phyloP scores from a whole-genome alignment of 2,113 vertebrate genomes.

The Callipepla squamata region DNA sequence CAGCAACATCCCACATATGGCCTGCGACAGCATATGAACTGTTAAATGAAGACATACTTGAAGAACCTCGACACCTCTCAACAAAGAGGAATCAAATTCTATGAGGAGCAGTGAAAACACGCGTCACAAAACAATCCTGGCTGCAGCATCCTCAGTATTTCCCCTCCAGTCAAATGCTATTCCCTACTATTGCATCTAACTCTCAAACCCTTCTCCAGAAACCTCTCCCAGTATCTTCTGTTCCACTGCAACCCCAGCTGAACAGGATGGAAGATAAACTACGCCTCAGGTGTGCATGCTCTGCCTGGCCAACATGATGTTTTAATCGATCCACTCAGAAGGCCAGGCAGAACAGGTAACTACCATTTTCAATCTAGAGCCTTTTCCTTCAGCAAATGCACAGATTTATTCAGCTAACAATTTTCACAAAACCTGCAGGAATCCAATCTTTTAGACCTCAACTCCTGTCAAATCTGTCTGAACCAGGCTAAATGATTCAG shows the following conservation, averaged over 20 bases:
- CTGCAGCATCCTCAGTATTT: background rate
- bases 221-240: background rate
- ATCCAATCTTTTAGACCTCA: slow-evolving; percentile 5
- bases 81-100: background rate
- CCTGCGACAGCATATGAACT: background rate
- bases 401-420: background rate
- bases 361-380: background rate
- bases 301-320: background rate
- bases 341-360: background rate
- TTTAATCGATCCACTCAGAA: background rate
- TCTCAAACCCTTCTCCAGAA: background rate
- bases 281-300: background rate
- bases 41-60: background rate
- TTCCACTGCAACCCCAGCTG: background rate
- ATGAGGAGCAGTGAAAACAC: background rate
- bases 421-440: slow-evolving; percentile 27
- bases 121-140: background rate
- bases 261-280: background rate
- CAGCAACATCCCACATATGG: background rate
- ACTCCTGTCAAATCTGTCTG: background rate
- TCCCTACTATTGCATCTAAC: background rate
- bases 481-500: background rate
- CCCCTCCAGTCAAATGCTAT: background rate
- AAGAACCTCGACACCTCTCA: background rate
- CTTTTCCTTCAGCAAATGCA: background rate